phyloP scores from a whole-genome alignment of 1,140 invertebrate genomes.

The Euglossa dilemma region DNA sequence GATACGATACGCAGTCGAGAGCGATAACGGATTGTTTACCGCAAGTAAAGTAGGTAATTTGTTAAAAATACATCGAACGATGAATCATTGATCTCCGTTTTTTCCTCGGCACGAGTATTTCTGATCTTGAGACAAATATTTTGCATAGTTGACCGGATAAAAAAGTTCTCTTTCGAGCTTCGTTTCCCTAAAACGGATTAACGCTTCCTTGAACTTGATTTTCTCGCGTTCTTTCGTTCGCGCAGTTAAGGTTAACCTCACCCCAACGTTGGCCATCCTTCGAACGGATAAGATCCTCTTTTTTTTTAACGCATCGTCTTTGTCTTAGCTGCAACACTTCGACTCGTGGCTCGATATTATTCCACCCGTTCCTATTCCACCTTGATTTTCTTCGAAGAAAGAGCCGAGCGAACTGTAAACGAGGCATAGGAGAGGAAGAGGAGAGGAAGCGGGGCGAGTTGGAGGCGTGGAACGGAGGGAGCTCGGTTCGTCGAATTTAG shows the following conservation, averaged over 20 bases:
- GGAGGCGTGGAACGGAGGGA: conserved; percentile 1
- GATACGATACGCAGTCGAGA: not conserved
- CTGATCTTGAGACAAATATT: not conserved
- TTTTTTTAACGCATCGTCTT: no score
- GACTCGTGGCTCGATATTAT: not conserved
- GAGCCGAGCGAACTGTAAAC: not conserved
- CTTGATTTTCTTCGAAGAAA: not conserved
- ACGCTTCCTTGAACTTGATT: no score
- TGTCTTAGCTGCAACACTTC: no score
- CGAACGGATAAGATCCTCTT: no score
- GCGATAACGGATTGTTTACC: not conserved
- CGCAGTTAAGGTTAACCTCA: no score
- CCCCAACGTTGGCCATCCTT: no score
- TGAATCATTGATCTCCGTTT: not conserved
- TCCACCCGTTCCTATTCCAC: not conserved
- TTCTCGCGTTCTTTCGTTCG: no score
- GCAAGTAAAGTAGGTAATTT: not conserved
- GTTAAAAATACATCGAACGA: not conserved
- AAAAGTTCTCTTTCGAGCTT: no score
- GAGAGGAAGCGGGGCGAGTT: not conserved
- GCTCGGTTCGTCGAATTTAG: not conserved
- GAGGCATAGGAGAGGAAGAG: no score
- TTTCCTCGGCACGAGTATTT: not conserved
- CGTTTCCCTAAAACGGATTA: no score
- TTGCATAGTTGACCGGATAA: not conserved